Base-by-base conservation (phyloP, 2,797 vertebrate genomes). In the Ctenopoma multispine region DNA sequence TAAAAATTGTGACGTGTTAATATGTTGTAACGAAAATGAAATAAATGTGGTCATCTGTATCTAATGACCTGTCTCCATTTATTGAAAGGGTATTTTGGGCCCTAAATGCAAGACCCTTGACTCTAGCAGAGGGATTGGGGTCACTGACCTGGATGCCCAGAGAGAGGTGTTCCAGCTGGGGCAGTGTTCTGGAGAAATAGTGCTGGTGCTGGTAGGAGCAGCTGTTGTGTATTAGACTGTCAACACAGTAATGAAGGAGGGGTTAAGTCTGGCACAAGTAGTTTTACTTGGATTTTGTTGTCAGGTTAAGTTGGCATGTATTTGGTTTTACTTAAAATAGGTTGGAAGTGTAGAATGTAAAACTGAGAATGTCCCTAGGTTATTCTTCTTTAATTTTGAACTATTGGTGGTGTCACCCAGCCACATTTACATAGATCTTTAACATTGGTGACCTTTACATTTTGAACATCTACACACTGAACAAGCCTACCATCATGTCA, bases 61-160 rank as follows among this genome's bases (percentile, higher is more conserved):
- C 21, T 67, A 66, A 34, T 51, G 87, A 92, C 84, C 90, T 89
- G 90, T 90, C 95, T 93, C 94, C 92, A 90, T 95, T 95, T 94
- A 95, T 63, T 93, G 87, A 85, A 83, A 77, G 85, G 87, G 90
- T 94, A 94, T 95, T 95, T 95, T 89, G 81, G 91, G 90, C 91
- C 86, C 38, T 87, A 88, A 93, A 94, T 91, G 90, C 89, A 80
- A 91, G 91, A 93, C 92, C 93, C 84, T 71, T 89, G 90, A 93
- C 94, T 89, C 86, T 86, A 75, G 82, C 66, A 75, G 80, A 65
- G 83, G 92, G 92, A 63, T 46, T 75, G 90, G 90, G 94, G 92
- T 94, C 90, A 68, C 79, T 96, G 96, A 97, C 95, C 95, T 92
- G 93, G 95, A 96, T 96, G 94, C 92, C 88, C 93, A 94, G 92